phyloP scores from a whole-genome alignment of 2,888 invertebrate species.

The Troides oblongomaculatus region DNA sequence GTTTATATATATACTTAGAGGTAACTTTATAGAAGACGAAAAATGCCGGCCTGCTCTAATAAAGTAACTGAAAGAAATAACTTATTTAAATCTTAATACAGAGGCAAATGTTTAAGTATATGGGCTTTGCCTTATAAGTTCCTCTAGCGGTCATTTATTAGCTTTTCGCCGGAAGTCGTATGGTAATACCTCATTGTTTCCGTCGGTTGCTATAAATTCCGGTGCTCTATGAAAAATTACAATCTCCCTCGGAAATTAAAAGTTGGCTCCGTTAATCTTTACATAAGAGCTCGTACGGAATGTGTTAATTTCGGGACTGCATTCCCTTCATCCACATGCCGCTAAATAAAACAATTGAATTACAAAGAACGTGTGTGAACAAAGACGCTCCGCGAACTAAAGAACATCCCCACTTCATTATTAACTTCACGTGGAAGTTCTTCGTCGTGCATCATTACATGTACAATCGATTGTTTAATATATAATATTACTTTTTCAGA shows the following conservation, averaged over 20 bases:
- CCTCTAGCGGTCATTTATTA: not conserved
- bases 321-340: slow-evolving; percentile 41
- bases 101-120: no score
- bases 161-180: slow-evolving; percentile 1
- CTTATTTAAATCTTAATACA: no score
- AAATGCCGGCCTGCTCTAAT: no score
- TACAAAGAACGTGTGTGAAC: slow-evolving; percentile 2
- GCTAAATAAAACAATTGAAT: slow-evolving; percentile 1
- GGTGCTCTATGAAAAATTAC: slow-evolving; percentile 6
- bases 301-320: slow-evolving; percentile 63
- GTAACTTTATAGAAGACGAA: no score
- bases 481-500: no score
- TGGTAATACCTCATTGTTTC: slow-evolving; percentile 9
- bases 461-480: not conserved
- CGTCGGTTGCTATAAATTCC: slow-evolving; percentile 1
- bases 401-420: not conserved
- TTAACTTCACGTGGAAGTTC: not conserved
- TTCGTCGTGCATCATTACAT: not conserved
- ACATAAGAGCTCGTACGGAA: slow-evolving; percentile 34
- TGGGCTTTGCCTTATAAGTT: no score
- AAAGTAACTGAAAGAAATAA: no score
- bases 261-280: slow-evolving; percentile 7
- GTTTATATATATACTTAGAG: no score
- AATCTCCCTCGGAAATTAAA: not conserved
- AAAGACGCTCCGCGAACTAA: not conserved